Conservation (phyloP, 2,797 vertebrate genomes). For the Meda fulgida region DNA sequence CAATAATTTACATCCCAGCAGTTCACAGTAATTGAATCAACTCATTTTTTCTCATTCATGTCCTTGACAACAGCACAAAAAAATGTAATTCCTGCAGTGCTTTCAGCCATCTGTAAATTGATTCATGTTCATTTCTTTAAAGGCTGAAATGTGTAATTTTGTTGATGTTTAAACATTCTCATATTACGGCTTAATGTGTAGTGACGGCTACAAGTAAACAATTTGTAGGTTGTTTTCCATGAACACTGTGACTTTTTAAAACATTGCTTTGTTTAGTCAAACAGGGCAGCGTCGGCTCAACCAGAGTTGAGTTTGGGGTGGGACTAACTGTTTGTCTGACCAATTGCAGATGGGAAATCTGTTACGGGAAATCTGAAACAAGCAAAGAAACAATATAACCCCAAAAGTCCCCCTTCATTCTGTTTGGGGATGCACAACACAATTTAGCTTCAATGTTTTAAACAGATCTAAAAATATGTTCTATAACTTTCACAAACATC, state of each 20-base stretch:
- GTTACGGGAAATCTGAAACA: background rate
- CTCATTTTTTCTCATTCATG: constrained; percentile 23
- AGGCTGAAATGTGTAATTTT: constrained; percentile 6
- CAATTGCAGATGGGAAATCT: background rate
- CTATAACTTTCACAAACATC: background rate
- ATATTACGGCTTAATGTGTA: background rate
- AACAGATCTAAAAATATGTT: background rate
- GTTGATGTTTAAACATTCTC: background rate
- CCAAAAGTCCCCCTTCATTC: background rate
- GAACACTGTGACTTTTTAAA: constrained; percentile 3
- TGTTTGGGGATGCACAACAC: background rate
- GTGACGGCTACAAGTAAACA: constrained; percentile 1
- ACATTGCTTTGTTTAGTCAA: constrained; percentile 3
- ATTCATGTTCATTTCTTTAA: constrained; percentile 26
- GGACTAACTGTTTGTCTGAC: background rate
- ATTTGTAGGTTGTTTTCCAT: background rate
- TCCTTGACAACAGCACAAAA: constrained; percentile 22
- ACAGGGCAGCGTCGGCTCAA: background rate
- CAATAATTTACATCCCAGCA: constrained; percentile 1
- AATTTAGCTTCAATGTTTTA: background rate
- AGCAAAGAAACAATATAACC: background rate
- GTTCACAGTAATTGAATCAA: constrained; percentile 21
- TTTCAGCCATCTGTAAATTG: constrained; percentile 20
- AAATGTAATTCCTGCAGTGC: constrained; percentile 10
- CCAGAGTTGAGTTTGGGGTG: background rate